Base-by-base conservation (phyloP, 2,797 vertebrate genomes). In the Jordanella pulchra region DNA sequence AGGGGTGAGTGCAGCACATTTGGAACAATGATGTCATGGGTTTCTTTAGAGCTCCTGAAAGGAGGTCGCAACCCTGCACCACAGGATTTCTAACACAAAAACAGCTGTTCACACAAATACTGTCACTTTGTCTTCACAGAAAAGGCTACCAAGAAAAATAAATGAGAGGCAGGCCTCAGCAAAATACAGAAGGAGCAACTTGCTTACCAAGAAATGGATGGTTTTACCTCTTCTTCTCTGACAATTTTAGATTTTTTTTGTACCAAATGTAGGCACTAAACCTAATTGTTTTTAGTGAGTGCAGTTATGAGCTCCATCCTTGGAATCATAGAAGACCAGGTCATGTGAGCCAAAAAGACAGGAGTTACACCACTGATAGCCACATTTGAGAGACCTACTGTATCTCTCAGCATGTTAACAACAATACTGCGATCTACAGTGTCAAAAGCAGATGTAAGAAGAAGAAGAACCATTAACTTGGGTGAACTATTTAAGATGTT, bases 21-120 rank as follows among this genome's bases (percentile, higher is more conserved):
- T 72, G 81, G 80, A 86, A 84, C 73, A 84, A 85, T 94, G 89
- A 91, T 90, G 89, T 92, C 91, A 94, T 79, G 76, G 82, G 78
- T 85, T 86, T 90, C 85, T 89, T 81, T 71, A 83, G 75, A 69
- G 81, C 78, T 66, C 80, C 73, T 75, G 84, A 80, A 80, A 87
- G 67, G 69, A 84, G 89, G 90, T 88, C 83, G 61, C 80, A 85
- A 92, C 84, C 86, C 87, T 64, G 67, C 82, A 79, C 89, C 84
- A 91, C 77, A 74, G 84, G 81, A 78, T 78, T 60, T 75, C 73
- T 80, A 81, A 83, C 83, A 89, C 78, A 85, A 88, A 91, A 91
- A 90, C 90, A 93, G 87, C 92, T 88, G 90, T 86, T 81, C 76
- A 51, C 70, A 72, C 72, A 86, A 86, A 89, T 85, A 87, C 82